Percentiles rank a stretch among this genome's conserved stretches.
These are phyloP conservation scores for Seriola rivoliana DNA, from an alignment of 2,113 vertebrate genomes.

Conservation along the genomic window DNA sequence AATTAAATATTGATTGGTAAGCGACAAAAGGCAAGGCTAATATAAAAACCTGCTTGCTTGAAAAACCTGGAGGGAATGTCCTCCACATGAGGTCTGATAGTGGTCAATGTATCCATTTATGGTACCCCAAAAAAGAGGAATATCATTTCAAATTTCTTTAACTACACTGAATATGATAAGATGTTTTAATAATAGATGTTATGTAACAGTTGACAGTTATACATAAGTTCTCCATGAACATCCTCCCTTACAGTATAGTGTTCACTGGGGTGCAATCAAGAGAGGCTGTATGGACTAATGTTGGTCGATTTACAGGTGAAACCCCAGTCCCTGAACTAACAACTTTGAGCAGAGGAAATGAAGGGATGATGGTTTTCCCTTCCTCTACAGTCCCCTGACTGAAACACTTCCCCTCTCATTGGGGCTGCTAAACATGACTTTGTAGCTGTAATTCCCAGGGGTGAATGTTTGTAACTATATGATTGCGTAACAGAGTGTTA, in stretches of 20 bases:
- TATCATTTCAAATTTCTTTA: no score
- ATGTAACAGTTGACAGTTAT: neutral
- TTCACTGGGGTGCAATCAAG: neutral
- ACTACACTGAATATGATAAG: neutral
- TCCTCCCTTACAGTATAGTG: neutral
- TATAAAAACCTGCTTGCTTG: no score
- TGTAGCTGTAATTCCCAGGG: constrained; percentile 17
- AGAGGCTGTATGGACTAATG: neutral
- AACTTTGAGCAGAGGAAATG: constrained; percentile 20
- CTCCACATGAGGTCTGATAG: no score
- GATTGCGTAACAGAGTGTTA: neutral
- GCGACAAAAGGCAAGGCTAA: no score
- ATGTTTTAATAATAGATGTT: no score
- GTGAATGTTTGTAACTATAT: constrained; percentile 21
- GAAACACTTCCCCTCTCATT: constrained; percentile 20
- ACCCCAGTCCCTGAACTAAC: neutral
- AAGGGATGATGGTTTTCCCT: constrained; percentile 22
- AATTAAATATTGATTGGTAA: no score
- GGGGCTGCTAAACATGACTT: constrained; percentile 13
- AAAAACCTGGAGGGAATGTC: no score
- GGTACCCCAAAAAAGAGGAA: no score
- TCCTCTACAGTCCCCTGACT: constrained; percentile 1
- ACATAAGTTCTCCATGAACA: neutral
- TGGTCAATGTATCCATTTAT: no score
- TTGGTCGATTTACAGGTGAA: neutral